Base-by-base conservation (phyloP, 2,113 vertebrate species). In the Syngnathus scovelli region DNA sequence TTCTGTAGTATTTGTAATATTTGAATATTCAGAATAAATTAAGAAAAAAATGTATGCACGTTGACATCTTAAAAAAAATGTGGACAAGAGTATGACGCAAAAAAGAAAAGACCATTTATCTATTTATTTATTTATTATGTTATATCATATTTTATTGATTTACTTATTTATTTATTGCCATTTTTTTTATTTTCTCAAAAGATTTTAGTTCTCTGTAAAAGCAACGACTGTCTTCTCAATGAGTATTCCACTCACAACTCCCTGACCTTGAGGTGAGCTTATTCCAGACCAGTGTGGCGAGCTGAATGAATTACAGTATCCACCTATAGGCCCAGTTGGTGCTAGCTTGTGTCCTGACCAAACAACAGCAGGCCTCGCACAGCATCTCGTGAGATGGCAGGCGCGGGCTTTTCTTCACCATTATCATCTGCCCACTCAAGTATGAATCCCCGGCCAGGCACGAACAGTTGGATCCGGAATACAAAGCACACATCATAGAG, bases 211-310 rank as follows among this genome's bases (percentile, higher is more conserved):
- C 68, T 33, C 27, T 33, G 27, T 33, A 33, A 33, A 33, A 33
- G 27, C 27, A 33, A 33, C 27, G 27, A 33, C 58, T 76, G 78
- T 86, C 76, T 83, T 84, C 85, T 85, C 84, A 62, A 89, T 91
- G 87, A 88, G 89, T 88, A 91, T 91, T 91, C 90, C 78, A 74
- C 85, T 90, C 90, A 89, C 89, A 89, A 79, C 82, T 70, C 72
- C 61, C 67, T 88, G 89, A 90, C 89, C 89, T 90, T 90, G 86
- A 87, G 90, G 90, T 91, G 86, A 89, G 80, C 82, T 81, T 82
- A 84, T 83, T 80, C 75, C 80, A 61, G 84, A 74, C 88, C 74
- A 76, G 77, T 71, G 79, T 81, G 87, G 68, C 79, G 79, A 85
- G 81, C 86, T 81, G 81, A 81, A 82, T 83, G 86, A 85, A 89